Percentiles rank a stretch among this genome's conserved stretches.
These are phyloP conservation scores for Agelastica alni DNA, from an alignment of 2,888 invertebrate species.

Conservation along the genomic window DNA sequence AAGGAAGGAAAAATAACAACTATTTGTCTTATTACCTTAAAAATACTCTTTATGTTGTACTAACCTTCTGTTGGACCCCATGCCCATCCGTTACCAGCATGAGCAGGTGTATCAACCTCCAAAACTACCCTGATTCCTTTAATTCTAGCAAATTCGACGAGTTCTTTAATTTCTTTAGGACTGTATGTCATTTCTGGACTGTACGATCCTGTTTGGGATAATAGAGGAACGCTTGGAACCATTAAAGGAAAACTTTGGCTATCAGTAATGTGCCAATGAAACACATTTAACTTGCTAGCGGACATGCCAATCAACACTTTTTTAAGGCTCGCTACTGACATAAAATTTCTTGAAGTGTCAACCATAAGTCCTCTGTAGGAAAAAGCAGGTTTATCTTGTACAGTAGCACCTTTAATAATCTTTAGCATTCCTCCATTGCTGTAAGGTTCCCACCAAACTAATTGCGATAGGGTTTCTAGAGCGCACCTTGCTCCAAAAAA, in stretches of 20 bases:
- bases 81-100: conserved; percentile 85
- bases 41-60: neutral
- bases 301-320: conserved; percentile 86
- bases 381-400: conserved; percentile 79
- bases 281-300: conserved; percentile 85
- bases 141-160: conserved; percentile 77
- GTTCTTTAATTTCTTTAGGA: conserved; percentile 69
- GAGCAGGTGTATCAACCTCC: conserved; percentile 90
- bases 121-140: conserved; percentile 85
- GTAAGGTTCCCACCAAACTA: conserved; percentile 77
- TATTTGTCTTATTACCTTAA: no score
- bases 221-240: conserved; percentile 73
- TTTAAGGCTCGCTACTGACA: conserved; percentile 72
- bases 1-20: no score
- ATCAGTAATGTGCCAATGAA: conserved; percentile 92
- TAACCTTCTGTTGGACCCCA: conserved; percentile 75
- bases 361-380: conserved; percentile 84
- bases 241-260: conserved; percentile 92
- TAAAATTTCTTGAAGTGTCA: conserved; percentile 90
- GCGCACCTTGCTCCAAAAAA: conserved; percentile 81
- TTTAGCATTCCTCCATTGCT: conserved; percentile 63
- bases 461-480: conserved; percentile 76
- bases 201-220: conserved; percentile 84
- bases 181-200: conserved; percentile 73
- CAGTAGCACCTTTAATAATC: conserved; percentile 66